Base-by-base conservation (phyloP, 2,797 vertebrate species). In the Podarcis siculus region DNA sequence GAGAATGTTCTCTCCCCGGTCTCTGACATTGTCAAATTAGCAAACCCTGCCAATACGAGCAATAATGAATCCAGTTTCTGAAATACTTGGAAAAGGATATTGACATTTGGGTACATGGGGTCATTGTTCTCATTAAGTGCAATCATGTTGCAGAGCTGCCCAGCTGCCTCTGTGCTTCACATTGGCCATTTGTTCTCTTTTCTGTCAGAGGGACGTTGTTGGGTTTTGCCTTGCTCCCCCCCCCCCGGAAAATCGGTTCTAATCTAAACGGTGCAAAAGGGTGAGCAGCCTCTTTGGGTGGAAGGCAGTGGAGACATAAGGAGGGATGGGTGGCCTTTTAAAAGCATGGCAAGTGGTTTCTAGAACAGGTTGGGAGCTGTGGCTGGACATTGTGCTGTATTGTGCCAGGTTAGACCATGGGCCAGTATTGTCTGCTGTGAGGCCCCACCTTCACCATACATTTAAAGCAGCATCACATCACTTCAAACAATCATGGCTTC, bases 1-100 rank as follows among this genome's bases (percentile, higher is more conserved):
- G 77, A 87, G 69, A 93, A 87, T 58, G 71, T 91, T 92, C 83
- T 42, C 71, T 83, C 69, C 87, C 90, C 79, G 89, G 61, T 92
- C 75, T 88, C 49, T 95, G 93, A 91, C 91, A 93, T 86, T 32
- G 71, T 94, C 72, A 81, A 86, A 72, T 87, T 89, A 78, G 81
- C 83, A 67, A 93, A 83, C 79, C 79, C 89, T 91, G 91, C 95
- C 89, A 92, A 88, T 92, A 39, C 73, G 87, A 92, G 91, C 89
- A 92, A 91, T 94, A 92, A 71, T 86, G 89, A 92, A 87, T 91
- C 95, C 90, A 85, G 76, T 95, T 91, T 92, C 93, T 86, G 89
- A 67, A 95, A 93, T 95, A 95, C 95, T 95, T 95, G 92, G 94
- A 94, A 95, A 95, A 91, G 90, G 39, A 45, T 95, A 92, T 95